Evolutionary conservation across 2,113 vertebrate genomes (phyloP).

Genomic region (Delphinus delphis): DNA sequence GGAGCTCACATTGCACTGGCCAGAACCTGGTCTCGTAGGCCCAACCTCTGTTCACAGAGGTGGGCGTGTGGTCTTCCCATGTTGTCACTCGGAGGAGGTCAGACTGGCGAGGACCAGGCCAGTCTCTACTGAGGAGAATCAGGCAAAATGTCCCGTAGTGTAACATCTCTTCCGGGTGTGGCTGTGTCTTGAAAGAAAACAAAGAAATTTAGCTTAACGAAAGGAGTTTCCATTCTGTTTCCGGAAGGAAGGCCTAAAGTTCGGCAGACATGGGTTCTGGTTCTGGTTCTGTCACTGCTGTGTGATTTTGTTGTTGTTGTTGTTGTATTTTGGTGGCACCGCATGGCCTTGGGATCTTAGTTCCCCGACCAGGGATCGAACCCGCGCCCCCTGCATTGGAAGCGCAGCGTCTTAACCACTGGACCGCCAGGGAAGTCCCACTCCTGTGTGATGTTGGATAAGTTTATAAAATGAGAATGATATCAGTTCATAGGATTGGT

Average conservation of each 20-base stretch:
- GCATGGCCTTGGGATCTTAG: too few relatives aligned
- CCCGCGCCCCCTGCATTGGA: too few relatives aligned
- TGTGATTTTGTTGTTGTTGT: neutral
- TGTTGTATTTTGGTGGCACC: too few relatives aligned
- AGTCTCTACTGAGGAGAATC: neutral
- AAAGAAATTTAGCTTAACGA: neutral
- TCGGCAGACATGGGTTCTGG: neutral
- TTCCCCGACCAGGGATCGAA: too few relatives aligned
- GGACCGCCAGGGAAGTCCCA: too few relatives aligned
- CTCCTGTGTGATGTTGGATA: neutral
- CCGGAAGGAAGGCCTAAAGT: neutral
- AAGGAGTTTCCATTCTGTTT: neutral
- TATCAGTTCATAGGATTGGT: neutral
- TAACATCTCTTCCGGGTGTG: neutral
- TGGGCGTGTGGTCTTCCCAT: neutral
- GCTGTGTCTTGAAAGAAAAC: neutral
- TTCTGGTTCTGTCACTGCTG: neutral
- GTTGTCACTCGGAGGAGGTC: neutral
- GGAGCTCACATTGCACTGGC: neutral
- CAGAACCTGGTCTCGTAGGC: neutral
- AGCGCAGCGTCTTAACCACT: too few relatives aligned
- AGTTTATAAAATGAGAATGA: neutral
- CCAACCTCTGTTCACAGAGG: neutral
- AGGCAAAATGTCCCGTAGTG: accelerated
- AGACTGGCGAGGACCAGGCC: neutral